Evolutionary conservation across 2,113 vertebrate genomes (phyloP), one percentile per base, ranked within the genome.

Genomic region (Poeciliopsis occidentalis): DNA sequence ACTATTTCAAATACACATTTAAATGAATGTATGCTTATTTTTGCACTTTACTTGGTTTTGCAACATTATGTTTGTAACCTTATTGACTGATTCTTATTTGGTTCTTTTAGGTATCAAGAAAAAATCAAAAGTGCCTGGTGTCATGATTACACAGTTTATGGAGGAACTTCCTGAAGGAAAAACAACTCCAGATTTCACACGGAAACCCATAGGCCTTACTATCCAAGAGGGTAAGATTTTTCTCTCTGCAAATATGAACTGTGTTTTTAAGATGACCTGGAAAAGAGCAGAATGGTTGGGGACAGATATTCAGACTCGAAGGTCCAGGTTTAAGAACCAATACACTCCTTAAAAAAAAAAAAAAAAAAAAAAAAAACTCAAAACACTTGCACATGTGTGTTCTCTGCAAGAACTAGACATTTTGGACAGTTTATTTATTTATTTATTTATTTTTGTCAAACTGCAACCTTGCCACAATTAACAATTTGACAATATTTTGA

Each of bases 141-240:
- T 98, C 77, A 88, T 91, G 78, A 91, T 97, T 80, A 94, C 90
- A 1, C 96, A 97, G 85, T 96, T 94, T 85, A 80, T 92, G 71
- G 95, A 96, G 29, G 83, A 95, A 34, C 80, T 97, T 76, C 97
- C 97, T 1, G 60, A 95, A 65, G 97, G 94, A 61, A 95, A 91
- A 90, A 93, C 93, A 31, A 91, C 89, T 3, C 97, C 97, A 11
- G 96, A 96, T 90, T 97, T 98, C 71, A 94, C 94, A 73, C 92
- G 89, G 73, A 98, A 96, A 88, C 97, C 97, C 0, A 84, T 98
- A 26, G 94, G 93, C 71, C 81, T 97, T 82, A 97, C 96, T 0
- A 87, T 98, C 85, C 96, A 95, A 74, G 96, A 98, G 90, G 97
- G 97, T 97, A 86, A 47, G 44, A 47, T 47, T 17, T 47, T 47